phyloP scores from a whole-genome alignment of 2,888 invertebrate genomes.

The Tromatobia lineatoria region DNA sequence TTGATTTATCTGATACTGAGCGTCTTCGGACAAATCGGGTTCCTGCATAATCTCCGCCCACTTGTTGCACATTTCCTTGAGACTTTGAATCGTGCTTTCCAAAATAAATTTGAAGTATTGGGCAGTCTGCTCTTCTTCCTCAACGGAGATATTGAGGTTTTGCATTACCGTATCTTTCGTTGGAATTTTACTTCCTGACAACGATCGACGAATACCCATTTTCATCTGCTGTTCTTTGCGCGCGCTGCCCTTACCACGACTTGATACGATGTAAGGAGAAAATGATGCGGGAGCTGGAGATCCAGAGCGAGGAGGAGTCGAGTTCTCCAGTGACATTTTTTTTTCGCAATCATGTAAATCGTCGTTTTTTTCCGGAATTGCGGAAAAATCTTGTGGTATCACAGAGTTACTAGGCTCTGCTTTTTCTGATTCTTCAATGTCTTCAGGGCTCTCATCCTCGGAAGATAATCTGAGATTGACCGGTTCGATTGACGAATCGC shows the following conservation, averaged over 20 bases:
- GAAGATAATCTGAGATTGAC: slow-evolving; percentile 33
- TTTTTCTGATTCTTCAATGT: slow-evolving; percentile 5
- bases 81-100: slow-evolving; percentile 86
- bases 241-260: slow-evolving; percentile 88
- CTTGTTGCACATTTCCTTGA: slow-evolving; percentile 86
- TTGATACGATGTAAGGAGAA: slow-evolving; percentile 87
- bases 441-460: slow-evolving; percentile 19
- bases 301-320: slow-evolving; percentile 17
- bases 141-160: slow-evolving; percentile 77
- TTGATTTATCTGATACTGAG: slow-evolving; percentile 88
- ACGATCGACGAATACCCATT: slow-evolving; percentile 64
- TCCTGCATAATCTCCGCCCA: slow-evolving; percentile 87
- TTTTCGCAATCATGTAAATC: neutral
- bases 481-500: slow-evolving; percentile 24
- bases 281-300: slow-evolving; percentile 72
- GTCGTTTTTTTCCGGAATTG: neutral
- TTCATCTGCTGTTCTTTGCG: slow-evolving; percentile 85
- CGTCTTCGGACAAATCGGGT: slow-evolving; percentile 85
- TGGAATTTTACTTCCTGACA: slow-evolving; percentile 73
- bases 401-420: neutral
- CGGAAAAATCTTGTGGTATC: neutral
- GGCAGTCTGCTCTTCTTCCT: slow-evolving; percentile 82
- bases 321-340: neutral
- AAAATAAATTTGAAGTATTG: slow-evolving; percentile 85
- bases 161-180: slow-evolving; percentile 80